Conservation (phyloP, 2,797 vertebrate genomes). For the Dallia pectoralis region DNA sequence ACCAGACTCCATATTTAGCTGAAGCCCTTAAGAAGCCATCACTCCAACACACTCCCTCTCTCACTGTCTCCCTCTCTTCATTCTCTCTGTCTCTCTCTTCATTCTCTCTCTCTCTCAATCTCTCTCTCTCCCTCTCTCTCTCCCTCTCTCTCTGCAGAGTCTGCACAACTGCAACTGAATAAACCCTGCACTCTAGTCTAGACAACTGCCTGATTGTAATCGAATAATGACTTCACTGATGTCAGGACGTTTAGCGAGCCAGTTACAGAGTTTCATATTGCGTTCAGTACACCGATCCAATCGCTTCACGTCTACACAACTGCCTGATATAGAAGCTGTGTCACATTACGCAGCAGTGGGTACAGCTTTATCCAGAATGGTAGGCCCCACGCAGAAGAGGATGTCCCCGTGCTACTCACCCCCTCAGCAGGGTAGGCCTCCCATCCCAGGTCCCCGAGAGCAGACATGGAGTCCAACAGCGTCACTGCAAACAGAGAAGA, state of each 20-base stretch:
- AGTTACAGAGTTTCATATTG: not conserved
- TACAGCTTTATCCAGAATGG: not conserved
- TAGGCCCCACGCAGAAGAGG: not conserved
- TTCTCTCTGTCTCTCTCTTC: too few species aligned
- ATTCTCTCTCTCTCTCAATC: too few species aligned
- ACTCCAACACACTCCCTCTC: constrained; percentile 39
- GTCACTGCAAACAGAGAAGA: constrained; percentile 65
- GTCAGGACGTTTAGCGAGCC: not conserved
- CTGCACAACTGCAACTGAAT: not conserved
- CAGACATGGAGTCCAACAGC: constrained; percentile 82
- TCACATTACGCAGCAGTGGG: not conserved
- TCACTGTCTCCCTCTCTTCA: not conserved
- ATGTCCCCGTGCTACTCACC: constrained; percentile 66
- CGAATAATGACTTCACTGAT: not conserved
- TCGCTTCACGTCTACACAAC: not conserved
- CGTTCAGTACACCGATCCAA: not conserved
- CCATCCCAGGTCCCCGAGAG: constrained; percentile 82
- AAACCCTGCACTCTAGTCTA: constrained; percentile 1
- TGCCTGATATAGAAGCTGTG: not conserved
- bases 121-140: too few species aligned
- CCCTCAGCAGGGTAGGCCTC: constrained; percentile 82
- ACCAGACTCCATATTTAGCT: constrained; percentile 62
- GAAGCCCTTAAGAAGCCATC: constrained; percentile 19
- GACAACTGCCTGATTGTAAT: not conserved
- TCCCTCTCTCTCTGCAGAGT: too few species aligned